A percentile compares a stretch with the other conserved stretches of the same genome.
Evolutionary conservation across 1,140 invertebrate species (phyloP).

Genomic region (Nasonia vitripennis): DNA sequence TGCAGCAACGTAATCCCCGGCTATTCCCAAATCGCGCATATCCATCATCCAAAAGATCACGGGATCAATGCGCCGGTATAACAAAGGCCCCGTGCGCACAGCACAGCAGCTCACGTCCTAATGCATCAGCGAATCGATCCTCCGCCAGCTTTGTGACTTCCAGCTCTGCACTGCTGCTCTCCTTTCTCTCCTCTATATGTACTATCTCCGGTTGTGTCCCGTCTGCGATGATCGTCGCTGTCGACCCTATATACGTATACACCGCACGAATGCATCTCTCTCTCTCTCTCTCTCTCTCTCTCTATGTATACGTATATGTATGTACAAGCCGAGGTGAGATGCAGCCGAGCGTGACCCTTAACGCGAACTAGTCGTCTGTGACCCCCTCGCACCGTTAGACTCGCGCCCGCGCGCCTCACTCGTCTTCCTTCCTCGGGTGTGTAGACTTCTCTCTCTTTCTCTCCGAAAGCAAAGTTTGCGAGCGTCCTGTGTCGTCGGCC

Average conservation of each 20-base stretch:
- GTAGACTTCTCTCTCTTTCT: background rate
- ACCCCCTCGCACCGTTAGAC: constrained; percentile 59
- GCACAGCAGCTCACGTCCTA: background rate
- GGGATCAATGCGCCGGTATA: background rate
- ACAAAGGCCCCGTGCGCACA: background rate
- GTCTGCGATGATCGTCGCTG: constrained; percentile 1
- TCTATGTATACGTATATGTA: background rate
- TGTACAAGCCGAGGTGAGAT: constrained; percentile 9
- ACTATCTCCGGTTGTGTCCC: constrained; percentile 5
- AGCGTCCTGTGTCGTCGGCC: background rate
- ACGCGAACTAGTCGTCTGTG: constrained; percentile 68
- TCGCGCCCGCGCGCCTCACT: background rate
- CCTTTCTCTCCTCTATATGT: background rate
- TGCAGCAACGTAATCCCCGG: background rate
- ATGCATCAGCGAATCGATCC: constrained; percentile 2
- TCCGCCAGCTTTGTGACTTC: background rate
- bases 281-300: background rate
- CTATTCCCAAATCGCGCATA: background rate
- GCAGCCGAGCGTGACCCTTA: constrained; percentile 69
- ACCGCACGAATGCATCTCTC: background rate
- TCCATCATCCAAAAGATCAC: background rate
- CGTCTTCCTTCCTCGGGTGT: background rate
- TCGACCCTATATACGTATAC: background rate
- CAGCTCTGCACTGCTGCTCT: background rate
- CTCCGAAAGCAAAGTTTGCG: background rate